Conservation (phyloP, 2,113 vertebrate species). For the Clarias batrachus region DNA sequence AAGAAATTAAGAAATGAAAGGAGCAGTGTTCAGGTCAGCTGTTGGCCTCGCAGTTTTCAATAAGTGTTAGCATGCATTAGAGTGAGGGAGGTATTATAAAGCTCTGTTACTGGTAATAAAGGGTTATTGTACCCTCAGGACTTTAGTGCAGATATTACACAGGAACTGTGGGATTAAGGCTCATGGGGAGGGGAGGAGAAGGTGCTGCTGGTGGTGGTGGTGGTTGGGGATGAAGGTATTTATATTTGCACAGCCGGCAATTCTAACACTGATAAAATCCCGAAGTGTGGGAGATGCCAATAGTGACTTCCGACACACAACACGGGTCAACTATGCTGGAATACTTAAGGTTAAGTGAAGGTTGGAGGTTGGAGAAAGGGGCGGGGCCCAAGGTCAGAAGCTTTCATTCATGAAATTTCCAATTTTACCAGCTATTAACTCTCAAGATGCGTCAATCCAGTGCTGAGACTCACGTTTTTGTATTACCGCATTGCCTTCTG, state of each 20-base stretch:
- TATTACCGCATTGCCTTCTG: neutral
- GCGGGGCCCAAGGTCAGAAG: too few relatives aligned
- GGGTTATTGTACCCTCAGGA: conserved; percentile 74
- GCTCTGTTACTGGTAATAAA: conserved; percentile 74
- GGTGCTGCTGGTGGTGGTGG: conserved; percentile 48
- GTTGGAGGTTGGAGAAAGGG: neutral
- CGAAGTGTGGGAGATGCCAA: neutral
- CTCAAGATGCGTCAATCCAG: too few relatives aligned
- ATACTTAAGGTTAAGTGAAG: neutral
- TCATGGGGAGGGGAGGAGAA: conserved; percentile 59
- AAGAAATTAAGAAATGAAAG: conserved; percentile 53
- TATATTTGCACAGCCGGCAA: conserved; percentile 17
- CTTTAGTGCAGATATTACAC: conserved; percentile 65
- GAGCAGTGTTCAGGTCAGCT: conserved; percentile 62
- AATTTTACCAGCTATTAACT: neutral
- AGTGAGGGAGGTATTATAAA: conserved; percentile 67
- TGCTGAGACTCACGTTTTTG: neutral
- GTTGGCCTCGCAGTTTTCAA: conserved; percentile 73
- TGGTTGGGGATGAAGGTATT: conserved; percentile 55
- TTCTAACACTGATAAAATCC: conserved; percentile 19
- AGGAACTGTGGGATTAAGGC: conserved; percentile 63
- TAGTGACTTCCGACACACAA: neutral
- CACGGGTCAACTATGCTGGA: too few relatives aligned
- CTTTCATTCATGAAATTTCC: neutral
- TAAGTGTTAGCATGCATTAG: conserved; percentile 72